Percentiles rank a stretch among this genome's conserved stretches.
These are phyloP conservation scores for Acanthosepion esculentum DNA, from an alignment of 2,888 invertebrate species.

Conservation along the genomic window DNA sequence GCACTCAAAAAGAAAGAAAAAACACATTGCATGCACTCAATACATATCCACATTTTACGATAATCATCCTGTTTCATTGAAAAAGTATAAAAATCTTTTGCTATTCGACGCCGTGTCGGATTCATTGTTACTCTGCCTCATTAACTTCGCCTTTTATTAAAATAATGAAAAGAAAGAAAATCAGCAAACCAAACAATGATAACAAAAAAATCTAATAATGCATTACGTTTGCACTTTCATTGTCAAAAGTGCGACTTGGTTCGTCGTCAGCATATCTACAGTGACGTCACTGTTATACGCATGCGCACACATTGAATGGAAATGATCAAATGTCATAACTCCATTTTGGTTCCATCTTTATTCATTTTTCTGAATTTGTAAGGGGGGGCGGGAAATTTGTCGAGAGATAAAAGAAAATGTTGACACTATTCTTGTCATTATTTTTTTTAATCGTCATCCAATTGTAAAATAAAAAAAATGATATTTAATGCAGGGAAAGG, in stretches of 20 bases:
- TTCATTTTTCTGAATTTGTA: background rate
- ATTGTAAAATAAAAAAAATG: background rate
- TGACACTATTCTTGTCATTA: slow-evolving; percentile 5
- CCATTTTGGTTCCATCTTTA: background rate
- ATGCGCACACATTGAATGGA: slow-evolving; percentile 13
- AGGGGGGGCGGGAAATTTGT: background rate
- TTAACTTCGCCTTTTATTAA: background rate
- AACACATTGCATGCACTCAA: background rate
- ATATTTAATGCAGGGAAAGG: background rate
- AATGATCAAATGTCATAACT: slow-evolving; percentile 9
- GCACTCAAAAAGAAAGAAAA: background rate
- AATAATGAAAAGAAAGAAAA: background rate
- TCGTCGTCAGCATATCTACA: background rate
- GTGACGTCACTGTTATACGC: background rate
- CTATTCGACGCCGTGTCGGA: background rate
- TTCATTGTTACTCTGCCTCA: background rate
- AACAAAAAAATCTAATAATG: slow-evolving; percentile 33
- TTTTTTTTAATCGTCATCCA: background rate
- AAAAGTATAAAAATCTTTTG: background rate
- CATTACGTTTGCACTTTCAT: slow-evolving; percentile 16
- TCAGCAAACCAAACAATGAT: background rate
- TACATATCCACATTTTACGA: too few relatives aligned
- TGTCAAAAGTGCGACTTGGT: background rate
- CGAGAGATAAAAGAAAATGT: background rate
- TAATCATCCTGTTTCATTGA: background rate